These are phyloP conservation scores for Onychomys arenicola DNA, from an alignment of 2,797 vertebrate genomes.

Conservation along the genomic window DNA sequence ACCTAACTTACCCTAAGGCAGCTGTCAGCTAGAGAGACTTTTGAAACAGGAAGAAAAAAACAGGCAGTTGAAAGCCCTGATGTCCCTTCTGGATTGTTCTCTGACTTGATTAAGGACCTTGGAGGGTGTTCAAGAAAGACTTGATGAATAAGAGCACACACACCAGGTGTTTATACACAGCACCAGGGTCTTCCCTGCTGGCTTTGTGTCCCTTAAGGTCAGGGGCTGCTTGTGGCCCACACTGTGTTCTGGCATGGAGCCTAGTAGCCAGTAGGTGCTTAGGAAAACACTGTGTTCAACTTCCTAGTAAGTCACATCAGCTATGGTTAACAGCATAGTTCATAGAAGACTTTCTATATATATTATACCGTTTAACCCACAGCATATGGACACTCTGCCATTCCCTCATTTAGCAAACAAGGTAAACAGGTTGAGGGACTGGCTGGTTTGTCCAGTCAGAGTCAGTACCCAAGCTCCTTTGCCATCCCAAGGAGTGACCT, in stretches of 20 bases:
- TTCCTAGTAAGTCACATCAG: not conserved
- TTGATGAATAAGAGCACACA: not conserved
- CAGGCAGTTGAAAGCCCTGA: not conserved
- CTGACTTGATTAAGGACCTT: not conserved
- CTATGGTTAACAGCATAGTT: not conserved
- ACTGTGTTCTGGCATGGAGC: not conserved
- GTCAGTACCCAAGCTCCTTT: not conserved
- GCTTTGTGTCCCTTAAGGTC: fast-evolving
- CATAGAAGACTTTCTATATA: not conserved
- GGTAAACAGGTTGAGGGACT: not conserved
- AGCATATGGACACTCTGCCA: not conserved
- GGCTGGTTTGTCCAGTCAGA: not conserved
- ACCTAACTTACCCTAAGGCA: not conserved
- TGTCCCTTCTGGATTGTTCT: not conserved
- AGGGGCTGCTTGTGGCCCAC: fast-evolving
- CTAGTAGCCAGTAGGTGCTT: not conserved
- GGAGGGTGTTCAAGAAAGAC: not conserved
- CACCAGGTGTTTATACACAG: not conserved
- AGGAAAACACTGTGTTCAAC: not conserved
- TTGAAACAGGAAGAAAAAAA: not conserved
- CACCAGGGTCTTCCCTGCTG: not conserved
- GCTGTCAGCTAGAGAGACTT: not conserved
- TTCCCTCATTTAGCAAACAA: not conserved
- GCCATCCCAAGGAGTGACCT: not conserved
- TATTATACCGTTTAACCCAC: not conserved